Evolutionary conservation across 2,888 invertebrate genomes (phyloP).

Genomic region (Druceiella hillmani): DNA sequence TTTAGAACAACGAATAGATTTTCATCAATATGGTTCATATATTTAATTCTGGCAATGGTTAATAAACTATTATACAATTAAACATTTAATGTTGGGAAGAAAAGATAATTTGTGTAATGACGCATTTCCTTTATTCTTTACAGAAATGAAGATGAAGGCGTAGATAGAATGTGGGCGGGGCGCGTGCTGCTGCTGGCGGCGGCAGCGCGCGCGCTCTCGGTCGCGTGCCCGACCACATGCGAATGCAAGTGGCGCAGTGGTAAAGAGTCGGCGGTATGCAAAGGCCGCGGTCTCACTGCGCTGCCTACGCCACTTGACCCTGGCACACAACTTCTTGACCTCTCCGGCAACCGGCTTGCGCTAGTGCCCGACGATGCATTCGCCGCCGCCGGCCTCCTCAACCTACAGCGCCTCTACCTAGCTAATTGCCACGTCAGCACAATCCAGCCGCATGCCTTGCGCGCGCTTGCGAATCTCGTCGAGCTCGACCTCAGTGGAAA

Average conservation of each 20-base stretch:
- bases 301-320: conserved; percentile 71
- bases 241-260: conserved; percentile 88
- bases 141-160: no score
- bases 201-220: conserved; percentile 42
- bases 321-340: conserved; percentile 74
- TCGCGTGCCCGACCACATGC: conserved; percentile 70
- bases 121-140: no score
- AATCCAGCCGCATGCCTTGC: conserved; percentile 69
- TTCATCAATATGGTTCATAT: no score
- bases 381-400: conserved; percentile 66
- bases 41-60: no score
- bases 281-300: conserved; percentile 66
- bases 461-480: conserved; percentile 72
- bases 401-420: conserved; percentile 75
- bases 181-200: conserved; percentile 35
- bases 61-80: no score
- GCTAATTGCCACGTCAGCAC: conserved; percentile 63
- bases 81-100: no score
- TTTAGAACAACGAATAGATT: no score
- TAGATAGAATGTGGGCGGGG: conserved; percentile 33
- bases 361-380: conserved; percentile 68
- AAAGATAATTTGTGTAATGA: no score
- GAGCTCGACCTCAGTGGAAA: conserved; percentile 78
- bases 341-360: conserved; percentile 67
- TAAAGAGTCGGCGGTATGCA: conserved; percentile 78